Evolutionary conservation across 2,113 vertebrate species (phyloP), one percentile per base, ranked within the genome.

Genomic region (Eira barbara): DNA sequence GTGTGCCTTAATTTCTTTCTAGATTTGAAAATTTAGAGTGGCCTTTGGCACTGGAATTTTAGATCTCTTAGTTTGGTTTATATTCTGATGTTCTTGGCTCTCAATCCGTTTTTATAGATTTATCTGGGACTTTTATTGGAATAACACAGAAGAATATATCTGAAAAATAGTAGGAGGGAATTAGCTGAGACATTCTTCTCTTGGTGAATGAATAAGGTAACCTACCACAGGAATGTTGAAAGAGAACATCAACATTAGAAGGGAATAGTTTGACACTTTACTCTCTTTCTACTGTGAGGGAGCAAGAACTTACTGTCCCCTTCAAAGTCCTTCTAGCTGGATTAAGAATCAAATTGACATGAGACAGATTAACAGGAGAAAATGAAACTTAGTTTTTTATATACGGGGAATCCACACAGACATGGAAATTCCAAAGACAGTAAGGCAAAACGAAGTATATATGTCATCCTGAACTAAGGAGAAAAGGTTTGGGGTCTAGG

Each of bases 201-300:
- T 92, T 95, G 61, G 67, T 92, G 59, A 71, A 59, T 49, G 21
- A 76, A 83, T 86, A 86, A 52, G 13, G 52, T n/a, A 74, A 47
- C 47, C 45, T 78, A 57, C 10, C 57, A 67, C 4, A 63, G n/a
- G 29, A 63, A 85, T 85, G 18, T 95, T 94, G 82, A 91, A 92
- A 89, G 65, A 96, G 25, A 83, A 76, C 21, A 80, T 29, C 76
- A 14, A 87, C 8, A 3, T 87, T 81, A 31, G 57, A 21, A 88
- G 47, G 63, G 42, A 80, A 85, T 69, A 69, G 57, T 83, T 88
- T 79, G 83, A 92, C 61, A 92, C 83, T 89, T 95, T 69, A 65
- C 27, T 88, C n/a, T 57, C 29, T 81, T 71, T 47, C n/a, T n/a
- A 76, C 27, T 47, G 74, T 29, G 42, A 47, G 74, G 42, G 73